Evolutionary conservation across 2,888 invertebrate species (phyloP).

Genomic region (Chesias legatella): DNA sequence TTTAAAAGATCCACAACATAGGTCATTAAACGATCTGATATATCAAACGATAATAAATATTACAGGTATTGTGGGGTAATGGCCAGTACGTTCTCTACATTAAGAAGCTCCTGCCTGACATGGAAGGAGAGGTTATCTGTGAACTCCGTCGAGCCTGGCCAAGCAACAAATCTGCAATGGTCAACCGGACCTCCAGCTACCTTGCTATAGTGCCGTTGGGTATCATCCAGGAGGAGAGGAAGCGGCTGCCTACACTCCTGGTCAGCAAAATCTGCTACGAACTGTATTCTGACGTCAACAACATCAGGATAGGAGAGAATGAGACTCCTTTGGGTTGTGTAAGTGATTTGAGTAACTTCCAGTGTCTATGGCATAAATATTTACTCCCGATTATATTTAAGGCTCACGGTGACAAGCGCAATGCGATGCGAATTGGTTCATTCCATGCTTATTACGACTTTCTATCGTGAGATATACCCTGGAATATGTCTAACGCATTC

Average conservation of each 20-base stretch:
- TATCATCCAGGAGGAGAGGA: constrained; percentile 3
- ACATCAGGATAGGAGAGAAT: too few species aligned
- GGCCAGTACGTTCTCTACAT: constrained; percentile 35
- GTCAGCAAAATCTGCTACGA: constrained; percentile 5
- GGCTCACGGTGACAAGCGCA: too few species aligned
- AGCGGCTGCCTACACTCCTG: not conserved
- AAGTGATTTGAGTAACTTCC: too few species aligned
- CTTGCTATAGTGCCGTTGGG: constrained; percentile 16
- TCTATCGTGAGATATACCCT: too few species aligned
- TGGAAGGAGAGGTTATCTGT: constrained; percentile 37
- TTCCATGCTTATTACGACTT: too few species aligned
- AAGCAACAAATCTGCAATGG: constrained; percentile 22
- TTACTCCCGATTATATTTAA: too few species aligned
- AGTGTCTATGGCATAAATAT: too few species aligned
- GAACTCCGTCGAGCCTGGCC: constrained; percentile 32
- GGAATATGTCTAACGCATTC: too few species aligned
- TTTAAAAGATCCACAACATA: too few species aligned
- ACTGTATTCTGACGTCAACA: not conserved
- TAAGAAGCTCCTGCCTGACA: constrained; percentile 34
- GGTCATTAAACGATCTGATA: too few species aligned
- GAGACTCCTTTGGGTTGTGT: too few species aligned
- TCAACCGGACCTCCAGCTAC: constrained; percentile 22
- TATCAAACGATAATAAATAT: not conserved
- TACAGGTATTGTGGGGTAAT: constrained; percentile 33
- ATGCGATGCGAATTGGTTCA: too few species aligned